These are phyloP conservation scores for Sciurus niger DNA, from an alignment of 2,113 vertebrate species.

Conservation along the genomic window DNA sequence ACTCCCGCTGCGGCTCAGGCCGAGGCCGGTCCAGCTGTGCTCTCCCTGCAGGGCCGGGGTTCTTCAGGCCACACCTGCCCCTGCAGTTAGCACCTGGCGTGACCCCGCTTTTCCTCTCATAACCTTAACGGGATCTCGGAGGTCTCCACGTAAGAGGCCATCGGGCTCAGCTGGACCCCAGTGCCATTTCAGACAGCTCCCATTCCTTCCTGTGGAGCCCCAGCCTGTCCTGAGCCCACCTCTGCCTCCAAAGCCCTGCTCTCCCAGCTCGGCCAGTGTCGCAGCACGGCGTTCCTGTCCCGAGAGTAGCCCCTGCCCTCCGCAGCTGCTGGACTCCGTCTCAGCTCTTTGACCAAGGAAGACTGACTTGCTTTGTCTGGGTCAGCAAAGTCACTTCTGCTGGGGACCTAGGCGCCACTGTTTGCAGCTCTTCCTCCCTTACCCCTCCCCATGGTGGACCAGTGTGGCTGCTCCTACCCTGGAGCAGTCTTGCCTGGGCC, in stretches of 20 bases:
- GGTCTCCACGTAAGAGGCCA: neutral
- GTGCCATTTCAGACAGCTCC: neutral
- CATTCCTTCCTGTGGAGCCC: neutral
- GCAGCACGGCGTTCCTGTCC: neutral
- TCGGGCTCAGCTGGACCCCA: neutral
- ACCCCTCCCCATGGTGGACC: neutral
- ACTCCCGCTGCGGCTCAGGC: neutral
- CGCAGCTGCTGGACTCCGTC: neutral
- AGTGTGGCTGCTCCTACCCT: neutral
- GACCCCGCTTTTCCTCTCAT: neutral
- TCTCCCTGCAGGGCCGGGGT: neutral
- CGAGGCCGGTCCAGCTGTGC: neutral
- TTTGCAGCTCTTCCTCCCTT: neutral
- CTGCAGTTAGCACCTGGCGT: neutral
- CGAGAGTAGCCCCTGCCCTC: neutral
- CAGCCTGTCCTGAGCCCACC: neutral
- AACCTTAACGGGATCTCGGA: neutral
- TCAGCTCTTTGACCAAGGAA: neutral
- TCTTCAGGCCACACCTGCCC: neutral
- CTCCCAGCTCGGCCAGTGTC: neutral
- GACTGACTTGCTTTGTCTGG: neutral
- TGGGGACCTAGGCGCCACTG: neutral
- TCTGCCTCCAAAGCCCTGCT: neutral
- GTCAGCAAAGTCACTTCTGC: neutral
- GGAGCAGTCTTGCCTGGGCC: neutral